These are phyloP conservation scores for Dipodomys ordii DNA, from an alignment of 2,113 vertebrate genomes.

Conservation along the genomic window DNA sequence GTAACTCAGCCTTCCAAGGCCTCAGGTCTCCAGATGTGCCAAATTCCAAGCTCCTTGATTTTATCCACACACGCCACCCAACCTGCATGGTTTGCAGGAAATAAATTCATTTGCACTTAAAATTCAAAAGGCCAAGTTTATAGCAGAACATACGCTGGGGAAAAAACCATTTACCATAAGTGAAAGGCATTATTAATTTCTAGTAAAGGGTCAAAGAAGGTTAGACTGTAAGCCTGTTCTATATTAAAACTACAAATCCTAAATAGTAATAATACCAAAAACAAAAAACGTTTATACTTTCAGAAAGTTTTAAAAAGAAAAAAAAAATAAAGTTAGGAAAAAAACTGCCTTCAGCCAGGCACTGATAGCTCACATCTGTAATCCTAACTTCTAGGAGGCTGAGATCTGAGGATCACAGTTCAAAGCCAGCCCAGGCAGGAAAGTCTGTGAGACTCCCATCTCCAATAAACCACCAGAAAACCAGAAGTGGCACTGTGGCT, in stretches of 20 bases:
- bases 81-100: neutral
- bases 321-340: neutral
- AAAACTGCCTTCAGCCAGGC: too few relatives aligned
- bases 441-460: too few relatives aligned
- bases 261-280: neutral
- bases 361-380: too few relatives aligned
- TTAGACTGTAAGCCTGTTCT: neutral
- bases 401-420: too few relatives aligned
- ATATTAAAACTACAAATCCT: neutral
- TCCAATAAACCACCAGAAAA: too few relatives aligned
- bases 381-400: too few relatives aligned
- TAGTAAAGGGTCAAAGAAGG: neutral
- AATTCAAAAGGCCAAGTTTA: slow-evolving; percentile 1
- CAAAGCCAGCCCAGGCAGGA: too few relatives aligned
- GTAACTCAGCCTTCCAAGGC: neutral
- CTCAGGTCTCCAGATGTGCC: neutral
- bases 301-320: neutral
- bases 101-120: slow-evolving; percentile 34
- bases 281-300: neutral
- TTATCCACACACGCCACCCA: neutral
- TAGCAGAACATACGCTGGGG: neutral
- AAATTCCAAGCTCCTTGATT: neutral
- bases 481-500: too few relatives aligned
- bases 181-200: neutral
- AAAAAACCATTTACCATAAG: neutral